These are phyloP conservation scores for Drosophila cardini DNA, from an alignment of 1,140 invertebrate genomes.

Conservation along the genomic window DNA sequence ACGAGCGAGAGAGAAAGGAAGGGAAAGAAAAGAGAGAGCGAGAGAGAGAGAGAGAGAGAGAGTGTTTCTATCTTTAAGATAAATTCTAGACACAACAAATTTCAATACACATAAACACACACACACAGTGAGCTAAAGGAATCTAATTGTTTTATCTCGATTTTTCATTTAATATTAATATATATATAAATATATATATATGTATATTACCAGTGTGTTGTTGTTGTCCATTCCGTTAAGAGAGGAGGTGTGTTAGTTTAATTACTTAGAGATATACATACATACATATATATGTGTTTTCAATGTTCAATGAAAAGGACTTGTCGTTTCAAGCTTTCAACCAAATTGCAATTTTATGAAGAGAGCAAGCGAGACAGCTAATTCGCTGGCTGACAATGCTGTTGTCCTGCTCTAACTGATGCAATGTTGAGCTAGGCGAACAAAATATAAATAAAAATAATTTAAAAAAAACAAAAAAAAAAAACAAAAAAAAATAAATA, in stretches of 20 bases:
- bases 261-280: conserved; percentile 11
- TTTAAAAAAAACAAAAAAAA: not conserved
- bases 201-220: too few relatives aligned
- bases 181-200: not conserved
- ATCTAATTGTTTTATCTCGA: conserved; percentile 15
- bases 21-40: not conserved
- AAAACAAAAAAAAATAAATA: not conserved
- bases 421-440: conserved; percentile 5
- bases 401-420: conserved; percentile 24
- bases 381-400: conserved; percentile 12
- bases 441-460: not conserved
- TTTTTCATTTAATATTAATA: conserved; percentile 4
- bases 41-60: not conserved
- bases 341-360: conserved; percentile 20
- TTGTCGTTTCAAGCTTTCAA: conserved; percentile 7
- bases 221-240: too few relatives aligned
- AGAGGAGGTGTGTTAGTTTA: too few relatives aligned
- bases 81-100: not conserved
- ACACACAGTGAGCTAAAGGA: conserved; percentile 12
- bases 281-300: conserved; percentile 1
- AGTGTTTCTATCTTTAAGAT: not conserved
- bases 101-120: not conserved
- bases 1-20: not conserved
- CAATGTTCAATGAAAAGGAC: not conserved
- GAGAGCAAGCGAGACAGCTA: conserved; percentile 15